Base-by-base conservation (phyloP, 2,113 vertebrate genomes). In the Anseranas semipalmata region DNA sequence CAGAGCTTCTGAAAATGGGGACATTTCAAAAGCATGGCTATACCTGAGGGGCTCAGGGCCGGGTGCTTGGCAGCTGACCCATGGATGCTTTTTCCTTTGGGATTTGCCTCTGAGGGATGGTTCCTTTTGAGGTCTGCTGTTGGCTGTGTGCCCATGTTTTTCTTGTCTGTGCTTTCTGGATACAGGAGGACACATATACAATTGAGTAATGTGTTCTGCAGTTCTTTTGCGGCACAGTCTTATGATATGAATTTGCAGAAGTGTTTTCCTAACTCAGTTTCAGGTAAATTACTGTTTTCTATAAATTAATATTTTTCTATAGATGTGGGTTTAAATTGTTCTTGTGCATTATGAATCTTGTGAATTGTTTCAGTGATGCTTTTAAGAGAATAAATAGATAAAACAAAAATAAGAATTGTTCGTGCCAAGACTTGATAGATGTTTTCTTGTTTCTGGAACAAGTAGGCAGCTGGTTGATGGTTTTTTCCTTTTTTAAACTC, bases 331-430 rank as follows among this genome's bases (percentile, higher is more conserved):
- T 96, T 95, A 94, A 92, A 81, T 93, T 1, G 16, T 72, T 60
- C 76, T 68, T 85, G 55, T 2, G 24, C 70, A 75, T 89, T 94
- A 83, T 74, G 79, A 94, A 83, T 79, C 55, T 88, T 82, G 58
- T 66, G 80, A 93, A 89, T 92, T 94, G 77, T 86, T 93, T 89
- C 53, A 58, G 28, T 60, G 66, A 75, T 70, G 73, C 76, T 93
- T 96, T 93, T 94, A 94, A 89, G 62, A 68, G 60, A 65, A 82
- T 89, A 92, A 97, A 89, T 30, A 94, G 93, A 76, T 94, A 73
- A 93, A 95, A 62, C 14, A 85, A 70, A 85, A 95, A 66, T 62
- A 95, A 85, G 35, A 82, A 66, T 65, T 89, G 43, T 65, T 97
- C 6, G 6, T 91, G 77, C 50, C 67, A 79, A 66, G 53, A 65